Evolutionary conservation across 2,113 vertebrate genomes (phyloP).

Genomic region (Menura novaehollandiae): DNA sequence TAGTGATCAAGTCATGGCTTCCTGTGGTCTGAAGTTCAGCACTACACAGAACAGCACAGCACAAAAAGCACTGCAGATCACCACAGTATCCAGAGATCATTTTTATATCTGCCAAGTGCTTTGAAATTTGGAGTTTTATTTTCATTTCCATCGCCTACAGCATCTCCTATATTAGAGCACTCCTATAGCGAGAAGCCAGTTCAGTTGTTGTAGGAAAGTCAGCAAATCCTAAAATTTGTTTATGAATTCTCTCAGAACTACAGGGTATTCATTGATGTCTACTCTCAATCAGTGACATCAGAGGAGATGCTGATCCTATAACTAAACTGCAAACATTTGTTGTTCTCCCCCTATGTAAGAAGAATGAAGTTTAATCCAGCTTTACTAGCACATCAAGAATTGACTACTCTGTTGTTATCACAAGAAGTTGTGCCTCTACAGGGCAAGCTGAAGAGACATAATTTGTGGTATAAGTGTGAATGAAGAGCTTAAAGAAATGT

Average conservation of each 20-base stretch:
- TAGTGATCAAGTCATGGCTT: not conserved
- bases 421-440: not conserved
- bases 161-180: not conserved
- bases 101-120: not conserved
- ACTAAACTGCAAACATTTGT: not conserved
- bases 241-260: not conserved
- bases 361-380: not conserved
- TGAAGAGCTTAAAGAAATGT: not conserved
- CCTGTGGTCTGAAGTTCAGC: not conserved
- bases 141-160: not conserved
- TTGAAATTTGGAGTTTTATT: not conserved
- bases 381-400: not conserved
- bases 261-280: not conserved
- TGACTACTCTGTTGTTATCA: not conserved
- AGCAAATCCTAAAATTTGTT: not conserved
- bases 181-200: not conserved
- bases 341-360: not conserved
- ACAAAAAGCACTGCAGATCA: not conserved
- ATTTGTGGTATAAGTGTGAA: not conserved
- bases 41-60: not conserved
- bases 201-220: not conserved
- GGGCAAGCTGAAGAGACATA: not conserved
- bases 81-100: not conserved
- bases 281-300: not conserved
- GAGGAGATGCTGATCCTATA: not conserved